A percentile compares a stretch with the other conserved stretches of the same genome.
These are phyloP conservation scores for Drymodes brunneopygia DNA, from an alignment of 2,113 vertebrate species.

Conservation along the genomic window DNA sequence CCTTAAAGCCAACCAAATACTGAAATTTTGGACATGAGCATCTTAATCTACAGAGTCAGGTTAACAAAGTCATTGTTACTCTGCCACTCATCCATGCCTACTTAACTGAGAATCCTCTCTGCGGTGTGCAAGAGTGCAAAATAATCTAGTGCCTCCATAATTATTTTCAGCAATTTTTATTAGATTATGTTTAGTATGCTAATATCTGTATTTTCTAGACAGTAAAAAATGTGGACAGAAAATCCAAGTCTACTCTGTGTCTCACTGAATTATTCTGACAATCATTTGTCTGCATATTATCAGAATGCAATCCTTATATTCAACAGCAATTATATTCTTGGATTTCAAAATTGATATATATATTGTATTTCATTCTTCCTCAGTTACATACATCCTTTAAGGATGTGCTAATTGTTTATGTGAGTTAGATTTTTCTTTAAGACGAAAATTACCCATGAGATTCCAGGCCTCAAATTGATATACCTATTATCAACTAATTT, in stretches of 20 bases:
- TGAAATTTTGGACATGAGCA: constrained; percentile 59
- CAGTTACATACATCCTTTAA: not conserved
- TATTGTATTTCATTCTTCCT: not conserved
- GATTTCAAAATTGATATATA: not conserved
- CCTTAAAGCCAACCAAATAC: constrained; percentile 42
- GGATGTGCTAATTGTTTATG: not conserved
- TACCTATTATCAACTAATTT: not conserved
- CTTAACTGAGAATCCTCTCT: constrained; percentile 24
- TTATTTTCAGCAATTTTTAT: constrained; percentile 36
- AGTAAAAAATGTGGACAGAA: not conserved
- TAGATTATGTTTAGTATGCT: constrained; percentile 2
- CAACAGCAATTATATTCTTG: not conserved
- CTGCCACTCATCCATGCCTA: constrained; percentile 39
- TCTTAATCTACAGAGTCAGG: constrained; percentile 45
- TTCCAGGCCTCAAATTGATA: not conserved
- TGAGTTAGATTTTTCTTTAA: not conserved
- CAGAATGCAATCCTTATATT: not conserved
- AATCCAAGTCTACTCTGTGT: not conserved
- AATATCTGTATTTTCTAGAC: not conserved
- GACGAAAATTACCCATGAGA: not conserved
- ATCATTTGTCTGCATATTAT: not conserved
- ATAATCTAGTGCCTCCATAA: constrained; percentile 2
- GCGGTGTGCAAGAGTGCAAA: not conserved
- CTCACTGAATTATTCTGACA: not conserved
- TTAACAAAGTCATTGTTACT: constrained; percentile 66